Conservation (phyloP, 2,113 vertebrate genomes). For the Etheostoma cragini region DNA sequence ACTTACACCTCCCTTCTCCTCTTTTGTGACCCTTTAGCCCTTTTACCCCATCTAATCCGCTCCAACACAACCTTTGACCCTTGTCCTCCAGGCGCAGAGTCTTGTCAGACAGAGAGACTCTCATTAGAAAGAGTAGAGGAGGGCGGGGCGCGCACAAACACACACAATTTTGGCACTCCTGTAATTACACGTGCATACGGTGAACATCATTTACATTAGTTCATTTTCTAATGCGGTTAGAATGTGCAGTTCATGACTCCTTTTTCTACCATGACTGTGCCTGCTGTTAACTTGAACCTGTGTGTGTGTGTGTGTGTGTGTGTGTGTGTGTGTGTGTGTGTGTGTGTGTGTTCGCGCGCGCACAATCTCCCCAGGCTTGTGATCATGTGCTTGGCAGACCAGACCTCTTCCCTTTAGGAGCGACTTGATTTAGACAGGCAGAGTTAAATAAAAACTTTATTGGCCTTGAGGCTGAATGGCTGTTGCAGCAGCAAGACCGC, state of each 20-base stretch:
- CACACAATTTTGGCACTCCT: not conserved
- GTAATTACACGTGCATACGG: not conserved
- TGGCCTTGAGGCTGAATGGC: slow-evolving; percentile 62
- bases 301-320: slow-evolving; percentile 18
- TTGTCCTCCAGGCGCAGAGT: slow-evolving; percentile 35
- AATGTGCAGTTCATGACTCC: slow-evolving; percentile 1
- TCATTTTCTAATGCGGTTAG: not conserved
- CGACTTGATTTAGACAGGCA: slow-evolving; percentile 59
- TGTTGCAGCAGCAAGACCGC: slow-evolving; percentile 49
- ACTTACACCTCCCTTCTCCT: slow-evolving; percentile 9
- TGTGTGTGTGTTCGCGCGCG: slow-evolving; percentile 13
- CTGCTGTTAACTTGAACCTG: slow-evolving; percentile 56
- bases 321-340: slow-evolving; percentile 19
- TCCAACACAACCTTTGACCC: slow-evolving; percentile 56
- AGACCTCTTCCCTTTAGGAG: slow-evolving; percentile 54
- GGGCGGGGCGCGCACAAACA: not conserved
- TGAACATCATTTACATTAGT: not conserved
- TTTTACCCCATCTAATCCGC: slow-evolving; percentile 53
- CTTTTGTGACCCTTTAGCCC: slow-evolving; percentile 23
- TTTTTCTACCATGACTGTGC: slow-evolving; percentile 39
- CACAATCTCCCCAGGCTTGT: slow-evolving; percentile 39
- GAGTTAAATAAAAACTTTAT: slow-evolving; percentile 67
- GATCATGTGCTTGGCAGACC: slow-evolving; percentile 57
- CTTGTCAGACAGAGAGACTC: slow-evolving; percentile 39
- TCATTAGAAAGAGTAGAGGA: slow-evolving; percentile 38